These are phyloP conservation scores for Hapalemur alaotrensis DNA, from an alignment of 2,797 vertebrate species.

Conservation along the genomic window DNA sequence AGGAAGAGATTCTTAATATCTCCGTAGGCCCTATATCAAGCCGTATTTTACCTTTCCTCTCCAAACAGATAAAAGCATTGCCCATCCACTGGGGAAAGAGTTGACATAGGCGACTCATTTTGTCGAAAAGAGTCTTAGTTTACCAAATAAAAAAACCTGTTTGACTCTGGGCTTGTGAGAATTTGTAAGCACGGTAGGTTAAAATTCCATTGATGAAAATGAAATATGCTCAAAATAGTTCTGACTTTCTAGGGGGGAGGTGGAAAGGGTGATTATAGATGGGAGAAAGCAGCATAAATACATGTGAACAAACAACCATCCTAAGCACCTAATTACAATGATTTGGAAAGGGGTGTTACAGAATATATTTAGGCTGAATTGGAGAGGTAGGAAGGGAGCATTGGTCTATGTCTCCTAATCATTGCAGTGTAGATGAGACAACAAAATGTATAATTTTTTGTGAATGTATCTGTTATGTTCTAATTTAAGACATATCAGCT, in stretches of 20 bases:
- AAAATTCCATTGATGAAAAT: constrained; percentile 60
- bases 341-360: constrained; percentile 10
- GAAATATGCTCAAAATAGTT: constrained; percentile 47
- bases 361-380: not conserved
- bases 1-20: not conserved
- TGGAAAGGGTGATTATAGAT: constrained; percentile 17
- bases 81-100: not conserved
- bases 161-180: not conserved
- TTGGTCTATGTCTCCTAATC: not conserved
- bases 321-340: constrained; percentile 39
- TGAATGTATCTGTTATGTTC: not conserved
- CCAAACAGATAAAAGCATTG: constrained; percentile 6
- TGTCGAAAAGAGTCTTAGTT: not conserved
- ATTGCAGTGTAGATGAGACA: not conserved
- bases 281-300: constrained; percentile 10
- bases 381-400: not conserved
- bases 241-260: not conserved
- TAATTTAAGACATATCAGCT: not conserved
- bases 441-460: not conserved
- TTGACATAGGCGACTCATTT: not conserved
- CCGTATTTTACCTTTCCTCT: constrained; percentile 23
- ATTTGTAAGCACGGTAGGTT: constrained; percentile 22
- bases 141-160: not conserved
- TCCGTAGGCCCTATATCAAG: not conserved
- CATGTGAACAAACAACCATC: constrained; percentile 21